A percentile compares a stretch with the other conserved stretches of the same genome.
Evolutionary conservation across 2,797 vertebrate genomes (phyloP).

Genomic region (Nannoperca australis): DNA sequence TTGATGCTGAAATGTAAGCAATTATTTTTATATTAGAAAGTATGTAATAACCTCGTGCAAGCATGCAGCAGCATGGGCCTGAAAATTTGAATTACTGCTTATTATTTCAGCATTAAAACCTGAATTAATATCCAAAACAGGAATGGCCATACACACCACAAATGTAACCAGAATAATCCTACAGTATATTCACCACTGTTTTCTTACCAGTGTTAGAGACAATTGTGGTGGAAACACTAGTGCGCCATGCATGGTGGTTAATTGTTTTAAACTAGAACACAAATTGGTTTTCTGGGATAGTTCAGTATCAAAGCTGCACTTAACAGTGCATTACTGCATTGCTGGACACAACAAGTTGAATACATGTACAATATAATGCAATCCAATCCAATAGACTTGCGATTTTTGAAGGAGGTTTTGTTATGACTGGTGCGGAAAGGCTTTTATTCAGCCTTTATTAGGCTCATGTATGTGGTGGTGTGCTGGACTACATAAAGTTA

Average conservation of each 20-base stretch:
- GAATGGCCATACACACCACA: not conserved
- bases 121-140: slow-evolving; percentile 31
- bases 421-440: not conserved
- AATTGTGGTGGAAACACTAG: slow-evolving; percentile 2
- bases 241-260: not conserved
- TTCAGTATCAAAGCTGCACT: slow-evolving; percentile 30
- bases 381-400: not conserved
- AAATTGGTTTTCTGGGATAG: slow-evolving; percentile 22
- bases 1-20: slow-evolving; percentile 34
- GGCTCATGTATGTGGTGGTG: not conserved
- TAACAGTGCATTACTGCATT: slow-evolving; percentile 19
- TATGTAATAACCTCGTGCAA: slow-evolving; percentile 38
- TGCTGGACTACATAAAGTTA: not conserved
- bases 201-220: not conserved
- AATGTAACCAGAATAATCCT: not conserved
- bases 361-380: not conserved
- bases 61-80: slow-evolving; percentile 19
- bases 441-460: slow-evolving; percentile 25
- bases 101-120: slow-evolving; percentile 36
- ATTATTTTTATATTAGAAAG: slow-evolving; percentile 44
- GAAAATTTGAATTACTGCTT: slow-evolving; percentile 19
- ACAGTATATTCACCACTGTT: not conserved
- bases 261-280: slow-evolving; percentile 40
- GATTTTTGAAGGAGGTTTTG: not conserved
- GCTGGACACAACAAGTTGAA: not conserved